phyloP scores from a whole-genome alignment of 1,140 invertebrate species.

The Meloidogyne floridensis region DNA sequence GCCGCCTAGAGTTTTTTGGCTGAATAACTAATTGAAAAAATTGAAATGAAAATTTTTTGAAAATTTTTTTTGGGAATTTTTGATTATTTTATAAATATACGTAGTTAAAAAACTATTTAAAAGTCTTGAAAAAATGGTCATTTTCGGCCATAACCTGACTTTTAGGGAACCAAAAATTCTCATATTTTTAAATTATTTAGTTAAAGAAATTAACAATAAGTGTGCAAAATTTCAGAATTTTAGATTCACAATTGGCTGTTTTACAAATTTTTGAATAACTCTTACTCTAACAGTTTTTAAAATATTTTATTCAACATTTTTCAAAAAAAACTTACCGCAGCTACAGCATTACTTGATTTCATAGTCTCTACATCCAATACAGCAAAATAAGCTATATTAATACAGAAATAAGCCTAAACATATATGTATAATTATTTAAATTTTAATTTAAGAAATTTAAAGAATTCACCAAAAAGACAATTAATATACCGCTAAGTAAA shows the following conservation, averaged over 20 bases:
- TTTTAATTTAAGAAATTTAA: slow-evolving; percentile 67
- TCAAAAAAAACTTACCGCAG: slow-evolving; percentile 66
- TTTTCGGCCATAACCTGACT: background rate
- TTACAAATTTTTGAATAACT: background rate
- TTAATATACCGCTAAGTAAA: slow-evolving; percentile 68
- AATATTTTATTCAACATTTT: background rate
- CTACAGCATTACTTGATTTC: slow-evolving; percentile 68
- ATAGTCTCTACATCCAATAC: slow-evolving; percentile 69
- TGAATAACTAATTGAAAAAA: slow-evolving; percentile 55
- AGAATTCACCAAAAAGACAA: slow-evolving; percentile 69
- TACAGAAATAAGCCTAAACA: slow-evolving; percentile 67
- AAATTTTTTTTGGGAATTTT: background rate
- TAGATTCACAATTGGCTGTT: background rate
- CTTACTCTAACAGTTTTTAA: background rate
- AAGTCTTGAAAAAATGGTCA: background rate
- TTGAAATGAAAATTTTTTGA: background rate
- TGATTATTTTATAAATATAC: too few relatives aligned
- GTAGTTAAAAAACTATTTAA: background rate
- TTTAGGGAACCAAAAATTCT: background rate
- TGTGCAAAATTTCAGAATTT: background rate
- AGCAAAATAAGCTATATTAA: slow-evolving; percentile 70
- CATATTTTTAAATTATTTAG: background rate
- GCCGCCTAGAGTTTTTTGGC: slow-evolving; percentile 58
- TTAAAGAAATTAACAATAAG: background rate
- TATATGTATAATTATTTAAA: slow-evolving; percentile 38